These are phyloP conservation scores for Hyposmocoma kahamanoa DNA, from an alignment of 1,140 invertebrate genomes.

Conservation along the genomic window DNA sequence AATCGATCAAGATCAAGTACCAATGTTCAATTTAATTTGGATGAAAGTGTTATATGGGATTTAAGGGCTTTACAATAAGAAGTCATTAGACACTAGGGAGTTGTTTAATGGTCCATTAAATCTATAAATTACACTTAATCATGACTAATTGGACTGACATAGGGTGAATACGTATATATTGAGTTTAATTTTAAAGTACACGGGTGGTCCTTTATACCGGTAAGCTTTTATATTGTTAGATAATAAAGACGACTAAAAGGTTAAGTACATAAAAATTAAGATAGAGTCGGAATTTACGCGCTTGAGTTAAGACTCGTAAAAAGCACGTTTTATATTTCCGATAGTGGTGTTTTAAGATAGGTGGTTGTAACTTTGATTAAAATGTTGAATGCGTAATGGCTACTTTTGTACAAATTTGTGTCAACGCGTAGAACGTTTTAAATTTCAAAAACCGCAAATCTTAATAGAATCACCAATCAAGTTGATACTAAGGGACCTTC, in stretches of 20 bases:
- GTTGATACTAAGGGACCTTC: slow-evolving; percentile 49
- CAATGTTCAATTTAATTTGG: slow-evolving; percentile 45
- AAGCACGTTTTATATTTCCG: slow-evolving; percentile 21
- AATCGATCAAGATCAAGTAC: slow-evolving; percentile 45
- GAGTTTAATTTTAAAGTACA: slow-evolving; percentile 31
- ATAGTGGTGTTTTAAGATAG: not conserved
- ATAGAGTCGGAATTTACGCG: slow-evolving; percentile 36
- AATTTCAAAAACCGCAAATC: not conserved
- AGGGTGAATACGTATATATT: slow-evolving; percentile 34
- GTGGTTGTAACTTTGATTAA: no score
- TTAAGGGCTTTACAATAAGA: slow-evolving; percentile 51
- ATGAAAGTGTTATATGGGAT: slow-evolving; percentile 58
- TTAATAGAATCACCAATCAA: slow-evolving; percentile 54
- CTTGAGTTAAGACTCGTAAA: slow-evolving; percentile 31
- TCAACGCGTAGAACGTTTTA: not conserved
- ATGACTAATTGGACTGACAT: slow-evolving; percentile 64
- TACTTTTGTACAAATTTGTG: no score
- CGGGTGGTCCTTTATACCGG: slow-evolving; percentile 53
- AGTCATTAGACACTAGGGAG: slow-evolving; percentile 57
- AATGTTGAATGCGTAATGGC: no score
- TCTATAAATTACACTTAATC: slow-evolving; percentile 68
- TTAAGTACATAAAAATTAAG: slow-evolving; percentile 48
- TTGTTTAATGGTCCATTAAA: slow-evolving; percentile 64
- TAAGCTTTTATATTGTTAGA: slow-evolving; percentile 36
- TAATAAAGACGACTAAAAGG: slow-evolving; percentile 39